Evolutionary conservation across 2,888 invertebrate species (phyloP), one percentile per base, ranked within the genome.

Genomic region (Heliconius aoede): DNA sequence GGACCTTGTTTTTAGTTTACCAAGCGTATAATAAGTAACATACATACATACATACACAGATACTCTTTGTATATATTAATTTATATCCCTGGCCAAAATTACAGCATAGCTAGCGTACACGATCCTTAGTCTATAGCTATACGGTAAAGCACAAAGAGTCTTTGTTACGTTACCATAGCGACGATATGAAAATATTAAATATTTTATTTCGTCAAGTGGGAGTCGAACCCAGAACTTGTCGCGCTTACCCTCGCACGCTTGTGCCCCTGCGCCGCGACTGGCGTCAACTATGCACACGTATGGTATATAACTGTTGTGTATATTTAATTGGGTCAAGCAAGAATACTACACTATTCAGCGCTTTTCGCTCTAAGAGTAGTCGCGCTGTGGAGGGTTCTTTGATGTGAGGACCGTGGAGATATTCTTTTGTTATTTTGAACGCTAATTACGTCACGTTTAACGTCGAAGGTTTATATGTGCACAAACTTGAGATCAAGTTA

Each of bases 321-420:
- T 24, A 40, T 64, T 73, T 71, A 76, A 76, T 76, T 73, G 72
- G 73, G 71, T 69, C 64, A 74, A 76, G 58, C 71, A 60, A 69
- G 28, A 40, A 28, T 61, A 30, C 61, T 61, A 76, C 76, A 67
- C 60, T 30, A 58, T 72, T 67, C 58, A 72, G 28, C 61, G 40
- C 30, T 76, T 61, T 75, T 18, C 30, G 7, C 28, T 62, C 30
- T 62, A 62, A 28, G 61, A 69, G 61, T 69, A 60, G 58, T 24
- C 24, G 18, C 74, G 32, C 69, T 62, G 72, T 72, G 36, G 32
- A 5, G 71, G 11, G 24, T 58, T 24, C 60, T 68, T 67, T 74
- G 67, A 55, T 51, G 68, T 15, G 46, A 46, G 18, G 21, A n/a
- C 21, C 21, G 28, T 30, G 5, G 51, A 28, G 28, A 28, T 26